These are phyloP conservation scores for Oscarella lobularis DNA, from an alignment of 37 sponge, comb jelly and placozoan species.

Conservation along the genomic window DNA sequence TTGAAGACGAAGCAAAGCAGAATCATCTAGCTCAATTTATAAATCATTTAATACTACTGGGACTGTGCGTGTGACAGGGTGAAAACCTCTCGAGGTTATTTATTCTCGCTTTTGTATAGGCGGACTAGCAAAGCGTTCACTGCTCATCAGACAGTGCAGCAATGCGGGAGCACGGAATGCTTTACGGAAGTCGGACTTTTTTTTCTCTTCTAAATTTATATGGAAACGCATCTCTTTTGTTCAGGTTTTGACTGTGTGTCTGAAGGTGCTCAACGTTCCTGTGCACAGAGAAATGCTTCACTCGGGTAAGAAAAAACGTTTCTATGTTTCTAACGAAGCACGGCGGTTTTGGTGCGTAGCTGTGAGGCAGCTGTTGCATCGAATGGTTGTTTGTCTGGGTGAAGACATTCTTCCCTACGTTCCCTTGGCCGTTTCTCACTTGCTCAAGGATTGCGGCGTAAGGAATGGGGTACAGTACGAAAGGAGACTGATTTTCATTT, in stretches of 20 bases:
- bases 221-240: too few species aligned
- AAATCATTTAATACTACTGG: constrained; percentile 35
- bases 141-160: constrained; percentile 42
- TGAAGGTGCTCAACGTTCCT: constrained; percentile 19
- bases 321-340: neutral
- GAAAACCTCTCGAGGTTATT: neutral
- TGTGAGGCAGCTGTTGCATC: constrained; percentile 74
- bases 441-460: constrained; percentile 65
- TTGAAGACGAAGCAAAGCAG: constrained; percentile 12
- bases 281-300: constrained; percentile 49
- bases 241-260: neutral
- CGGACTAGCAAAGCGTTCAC: constrained; percentile 67
- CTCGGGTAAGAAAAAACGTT: constrained; percentile 19
- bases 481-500: too few species aligned
- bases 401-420: constrained; percentile 69
- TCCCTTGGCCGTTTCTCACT: constrained; percentile 51
- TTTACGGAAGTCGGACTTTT: constrained; percentile 59
- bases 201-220: constrained; percentile 7
- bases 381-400: constrained; percentile 85
- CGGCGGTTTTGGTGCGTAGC: neutral
- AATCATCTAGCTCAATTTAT: constrained; percentile 36
- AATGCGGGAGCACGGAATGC: constrained; percentile 58
- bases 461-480: too few species aligned
- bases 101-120: constrained; percentile 12
- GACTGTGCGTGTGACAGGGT: constrained; percentile 19